A percentile compares a stretch with the other conserved stretches of the same genome.
These are phyloP conservation scores for Odontophorus gujanensis DNA, from an alignment of 2,113 vertebrate genomes.

Conservation along the genomic window DNA sequence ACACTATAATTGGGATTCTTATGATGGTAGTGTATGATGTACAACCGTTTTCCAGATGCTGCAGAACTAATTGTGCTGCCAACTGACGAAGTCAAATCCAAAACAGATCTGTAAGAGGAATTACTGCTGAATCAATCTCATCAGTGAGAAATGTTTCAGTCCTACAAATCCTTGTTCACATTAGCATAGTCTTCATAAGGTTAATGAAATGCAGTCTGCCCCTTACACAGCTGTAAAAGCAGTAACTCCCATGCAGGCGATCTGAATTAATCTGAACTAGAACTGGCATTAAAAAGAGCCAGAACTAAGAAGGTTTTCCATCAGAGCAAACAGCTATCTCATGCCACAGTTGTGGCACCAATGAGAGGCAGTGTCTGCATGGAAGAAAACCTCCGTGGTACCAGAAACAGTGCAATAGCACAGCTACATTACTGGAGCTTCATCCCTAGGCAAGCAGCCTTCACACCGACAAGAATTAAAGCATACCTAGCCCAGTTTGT, in stretches of 20 bases:
- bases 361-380: fast-evolving
- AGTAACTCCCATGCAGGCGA: neutral
- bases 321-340: neutral
- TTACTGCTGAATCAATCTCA: slow-evolving; percentile 47
- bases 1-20: slow-evolving; percentile 15
- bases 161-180: slow-evolving; percentile 4
- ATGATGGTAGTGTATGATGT: slow-evolving; percentile 11
- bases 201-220: neutral
- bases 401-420: neutral
- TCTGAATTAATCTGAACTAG: neutral
- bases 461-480: neutral
- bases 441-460: neutral
- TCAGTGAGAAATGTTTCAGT: slow-evolving; percentile 11
- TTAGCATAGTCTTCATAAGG: neutral
- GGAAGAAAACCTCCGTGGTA: neutral
- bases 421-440: neutral
- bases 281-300: neutral
- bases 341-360: neutral
- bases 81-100: slow-evolving; percentile 48
- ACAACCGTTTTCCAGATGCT: slow-evolving; percentile 48
- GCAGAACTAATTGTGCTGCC: slow-evolving; percentile 59
- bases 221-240: neutral
- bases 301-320: neutral
- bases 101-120: slow-evolving; percentile 38
- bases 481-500: neutral